Conservation (phyloP, 2,888 invertebrate species). For the Lepidonotus clava region DNA sequence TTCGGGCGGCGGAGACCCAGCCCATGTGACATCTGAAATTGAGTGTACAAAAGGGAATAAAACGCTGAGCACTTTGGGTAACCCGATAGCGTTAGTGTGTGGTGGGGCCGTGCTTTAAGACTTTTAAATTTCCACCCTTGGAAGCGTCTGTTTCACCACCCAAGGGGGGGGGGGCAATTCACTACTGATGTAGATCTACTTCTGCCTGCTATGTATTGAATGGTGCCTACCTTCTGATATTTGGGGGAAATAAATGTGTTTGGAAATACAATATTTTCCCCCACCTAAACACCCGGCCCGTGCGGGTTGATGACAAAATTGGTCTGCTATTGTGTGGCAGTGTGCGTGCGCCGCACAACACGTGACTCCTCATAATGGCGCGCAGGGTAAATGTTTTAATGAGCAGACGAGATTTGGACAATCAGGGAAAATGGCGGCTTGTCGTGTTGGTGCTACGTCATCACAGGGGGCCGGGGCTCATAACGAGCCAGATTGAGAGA, state of each 20-base stretch:
- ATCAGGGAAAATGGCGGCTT: neutral
- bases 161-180: no score
- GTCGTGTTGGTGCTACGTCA: slow-evolving; percentile 28
- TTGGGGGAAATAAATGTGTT: no score
- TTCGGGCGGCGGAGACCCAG: neutral
- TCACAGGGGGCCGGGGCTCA: slow-evolving; percentile 28
- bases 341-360: neutral
- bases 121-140: no score
- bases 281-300: no score
- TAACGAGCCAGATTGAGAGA: slow-evolving; percentile 37
- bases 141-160: no score
- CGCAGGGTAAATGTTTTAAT: neutral
- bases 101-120: no score
- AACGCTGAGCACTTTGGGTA: slow-evolving; percentile 4
- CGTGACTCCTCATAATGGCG: neutral
- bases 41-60: slow-evolving; percentile 33
- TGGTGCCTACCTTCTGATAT: no score
- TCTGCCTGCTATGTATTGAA: no score
- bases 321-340: no score
- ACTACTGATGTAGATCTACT: no score
- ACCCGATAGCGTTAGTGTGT: slow-evolving; percentile 15
- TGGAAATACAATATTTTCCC: no score
- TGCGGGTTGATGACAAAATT: no score
- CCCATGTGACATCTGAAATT: slow-evolving; percentile 28
- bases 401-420: slow-evolving; percentile 17